A percentile compares a stretch with the other conserved stretches of the same genome.
phyloP scores from a whole-genome alignment of 2,797 vertebrate genomes.

The Psittacula echo region DNA sequence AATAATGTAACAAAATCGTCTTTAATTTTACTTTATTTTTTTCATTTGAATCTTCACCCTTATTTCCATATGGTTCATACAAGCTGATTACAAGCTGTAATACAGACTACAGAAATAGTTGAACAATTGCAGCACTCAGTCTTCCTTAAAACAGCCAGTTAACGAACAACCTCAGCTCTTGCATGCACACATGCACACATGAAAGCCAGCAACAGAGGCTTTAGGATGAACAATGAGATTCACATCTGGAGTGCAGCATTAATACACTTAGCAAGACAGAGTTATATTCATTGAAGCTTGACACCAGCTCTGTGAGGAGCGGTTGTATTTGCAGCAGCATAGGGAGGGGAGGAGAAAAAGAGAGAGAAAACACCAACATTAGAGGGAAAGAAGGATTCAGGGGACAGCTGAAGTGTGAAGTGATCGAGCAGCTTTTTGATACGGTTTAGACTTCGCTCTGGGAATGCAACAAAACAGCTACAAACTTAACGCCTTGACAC shows the following conservation, averaged over 20 bases:
- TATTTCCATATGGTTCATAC: neutral
- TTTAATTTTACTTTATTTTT: neutral
- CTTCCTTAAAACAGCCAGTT: neutral
- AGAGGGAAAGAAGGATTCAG: conserved; percentile 25
- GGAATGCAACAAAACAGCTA: conserved; percentile 53
- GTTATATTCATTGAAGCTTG: conserved; percentile 63
- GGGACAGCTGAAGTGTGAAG: conserved; percentile 57
- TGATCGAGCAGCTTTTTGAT: conserved; percentile 54
- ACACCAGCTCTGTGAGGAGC: conserved; percentile 58
- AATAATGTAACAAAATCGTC: neutral
- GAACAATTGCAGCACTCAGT: conserved; percentile 25
- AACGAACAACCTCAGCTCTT: conserved; percentile 11
- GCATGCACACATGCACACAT: neutral
- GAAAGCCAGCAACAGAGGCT: neutral
- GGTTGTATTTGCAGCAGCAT: conserved; percentile 10
- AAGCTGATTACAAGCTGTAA: neutral
- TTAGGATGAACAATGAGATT: conserved; percentile 52
- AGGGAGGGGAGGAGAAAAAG: neutral
- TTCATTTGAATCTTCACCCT: neutral
- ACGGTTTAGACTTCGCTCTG: conserved; percentile 33
- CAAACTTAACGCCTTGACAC: conserved; percentile 40
- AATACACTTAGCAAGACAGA: conserved; percentile 65
- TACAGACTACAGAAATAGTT: neutral
- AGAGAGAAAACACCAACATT: neutral
- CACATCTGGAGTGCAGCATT: conserved; percentile 54